Evolutionary conservation across 2,797 vertebrate genomes (phyloP).

Genomic region (Smutsia gigantea): DNA sequence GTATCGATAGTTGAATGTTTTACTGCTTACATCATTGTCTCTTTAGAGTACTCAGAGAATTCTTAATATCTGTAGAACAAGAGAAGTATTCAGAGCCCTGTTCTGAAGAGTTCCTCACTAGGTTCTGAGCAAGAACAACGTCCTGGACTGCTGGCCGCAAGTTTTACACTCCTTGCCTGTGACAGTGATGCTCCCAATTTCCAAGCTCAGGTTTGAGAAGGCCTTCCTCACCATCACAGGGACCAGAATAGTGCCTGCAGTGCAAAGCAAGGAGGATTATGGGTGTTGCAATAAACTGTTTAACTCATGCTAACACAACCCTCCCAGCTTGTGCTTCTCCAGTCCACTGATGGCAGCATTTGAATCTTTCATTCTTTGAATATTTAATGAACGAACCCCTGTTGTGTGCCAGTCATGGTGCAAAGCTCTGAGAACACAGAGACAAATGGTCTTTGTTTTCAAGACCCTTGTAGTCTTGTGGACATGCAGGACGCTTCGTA

Average conservation of each 20-base stretch:
- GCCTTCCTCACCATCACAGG: conserved; percentile 89
- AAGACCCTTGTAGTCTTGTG: background rate
- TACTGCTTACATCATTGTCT: background rate
- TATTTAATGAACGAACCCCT: background rate
- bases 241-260: conserved; percentile 89
- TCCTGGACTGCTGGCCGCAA: background rate
- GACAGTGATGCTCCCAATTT: conserved; percentile 88
- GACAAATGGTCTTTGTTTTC: background rate
- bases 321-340: background rate
- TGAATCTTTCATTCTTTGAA: background rate
- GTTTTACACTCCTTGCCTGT: conserved; percentile 84
- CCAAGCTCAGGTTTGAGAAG: conserved; percentile 88
- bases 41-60: background rate
- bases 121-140: background rate
- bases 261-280: background rate
- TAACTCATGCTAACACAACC: background rate
- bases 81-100: background rate
- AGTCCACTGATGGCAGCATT: background rate
- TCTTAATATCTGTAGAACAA: background rate
- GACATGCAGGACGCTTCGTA: background rate
- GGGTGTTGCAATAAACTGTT: fast-evolving
- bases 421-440: background rate
- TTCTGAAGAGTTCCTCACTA: background rate
- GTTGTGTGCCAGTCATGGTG: background rate
- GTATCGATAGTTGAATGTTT: background rate